Conservation (phyloP, 2,113 vertebrate species). For the Burhinus bistriatus region DNA sequence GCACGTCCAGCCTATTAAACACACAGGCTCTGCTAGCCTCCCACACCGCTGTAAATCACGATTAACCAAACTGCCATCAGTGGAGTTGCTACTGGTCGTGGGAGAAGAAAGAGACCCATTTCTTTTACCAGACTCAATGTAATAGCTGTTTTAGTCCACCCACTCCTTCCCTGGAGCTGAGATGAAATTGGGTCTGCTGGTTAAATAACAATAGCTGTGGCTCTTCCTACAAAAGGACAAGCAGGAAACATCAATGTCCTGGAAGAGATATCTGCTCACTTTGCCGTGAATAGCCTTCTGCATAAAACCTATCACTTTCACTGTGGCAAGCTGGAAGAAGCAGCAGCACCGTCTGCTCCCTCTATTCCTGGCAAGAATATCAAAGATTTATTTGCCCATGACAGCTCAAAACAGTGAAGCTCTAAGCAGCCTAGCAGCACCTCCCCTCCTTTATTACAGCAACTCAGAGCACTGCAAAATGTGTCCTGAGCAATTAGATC, state of each 20-base stretch:
- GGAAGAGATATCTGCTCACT: background rate
- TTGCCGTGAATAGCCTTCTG: background rate
- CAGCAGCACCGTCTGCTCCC: slow-evolving; percentile 6
- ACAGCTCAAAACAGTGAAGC: background rate
- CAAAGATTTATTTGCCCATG: background rate
- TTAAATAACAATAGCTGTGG: background rate
- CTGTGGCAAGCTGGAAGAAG: background rate
- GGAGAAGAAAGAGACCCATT: background rate
- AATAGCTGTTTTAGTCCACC: background rate
- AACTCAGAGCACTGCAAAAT: background rate
- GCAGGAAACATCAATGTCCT: background rate
- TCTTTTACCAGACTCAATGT: background rate
- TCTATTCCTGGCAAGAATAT: background rate
- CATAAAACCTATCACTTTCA: background rate
- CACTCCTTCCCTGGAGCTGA: background rate
- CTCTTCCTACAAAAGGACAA: background rate
- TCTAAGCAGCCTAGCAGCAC: background rate
- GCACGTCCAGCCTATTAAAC: background rate
- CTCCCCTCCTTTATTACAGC: background rate
- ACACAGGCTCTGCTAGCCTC: background rate
- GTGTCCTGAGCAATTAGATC: background rate
- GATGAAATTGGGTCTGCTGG: background rate
- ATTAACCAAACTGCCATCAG: background rate
- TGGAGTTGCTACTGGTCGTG: background rate
- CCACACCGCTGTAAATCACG: background rate